These are phyloP conservation scores for Ctenosaura bakeri DNA, from an alignment of 2,797 vertebrate genomes.

Conservation along the genomic window DNA sequence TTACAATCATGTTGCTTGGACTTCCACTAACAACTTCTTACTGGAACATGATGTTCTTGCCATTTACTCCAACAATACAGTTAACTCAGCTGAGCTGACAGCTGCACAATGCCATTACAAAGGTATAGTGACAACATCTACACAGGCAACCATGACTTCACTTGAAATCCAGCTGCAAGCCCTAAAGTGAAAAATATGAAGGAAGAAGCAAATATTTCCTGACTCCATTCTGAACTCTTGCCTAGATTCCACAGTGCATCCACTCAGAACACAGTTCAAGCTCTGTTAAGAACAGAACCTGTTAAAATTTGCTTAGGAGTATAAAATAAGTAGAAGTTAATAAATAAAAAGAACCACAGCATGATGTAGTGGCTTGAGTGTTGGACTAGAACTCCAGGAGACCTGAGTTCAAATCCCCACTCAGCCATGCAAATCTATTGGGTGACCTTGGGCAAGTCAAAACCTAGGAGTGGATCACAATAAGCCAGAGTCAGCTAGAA, in stretches of 20 bases:
- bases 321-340: slow-evolving; percentile 49
- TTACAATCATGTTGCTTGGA: not conserved
- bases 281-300: slow-evolving; percentile 46
- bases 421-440: too few relatives aligned
- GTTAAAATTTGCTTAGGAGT: slow-evolving; percentile 54
- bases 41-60: not conserved
- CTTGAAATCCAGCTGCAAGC: not conserved
- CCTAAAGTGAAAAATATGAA: slow-evolving; percentile 1
- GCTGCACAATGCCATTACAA: not conserved
- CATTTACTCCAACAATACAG: not conserved
- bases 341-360: not conserved
- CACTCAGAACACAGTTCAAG: slow-evolving; percentile 33
- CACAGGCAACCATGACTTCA: not conserved
- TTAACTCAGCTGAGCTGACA: not conserved
- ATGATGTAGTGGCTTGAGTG: not conserved
- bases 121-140: slow-evolving; percentile 1
- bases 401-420: too few relatives aligned
- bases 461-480: too few relatives aligned
- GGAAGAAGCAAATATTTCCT: not conserved
- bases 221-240: not conserved
- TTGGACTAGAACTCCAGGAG: too few relatives aligned
- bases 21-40: not conserved
- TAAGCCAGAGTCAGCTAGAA: too few relatives aligned
- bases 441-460: too few relatives aligned
- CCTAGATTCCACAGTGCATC: slow-evolving; percentile 30